phyloP scores from a whole-genome alignment of 2,888 invertebrate species.

The Julus scanicus region DNA sequence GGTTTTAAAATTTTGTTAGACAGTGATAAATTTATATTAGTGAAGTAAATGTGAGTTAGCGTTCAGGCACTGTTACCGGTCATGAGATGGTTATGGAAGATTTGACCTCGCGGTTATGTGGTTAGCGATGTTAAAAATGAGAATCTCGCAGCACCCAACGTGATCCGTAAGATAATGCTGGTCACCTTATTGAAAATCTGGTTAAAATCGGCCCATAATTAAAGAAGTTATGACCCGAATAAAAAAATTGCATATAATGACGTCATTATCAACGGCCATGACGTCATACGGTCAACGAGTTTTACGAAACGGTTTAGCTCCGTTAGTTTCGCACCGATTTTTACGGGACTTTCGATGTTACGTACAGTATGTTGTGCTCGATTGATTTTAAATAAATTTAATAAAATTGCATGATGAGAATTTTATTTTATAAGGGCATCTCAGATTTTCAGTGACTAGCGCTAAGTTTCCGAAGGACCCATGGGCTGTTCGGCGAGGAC shows the following conservation, averaged over 20 bases:
- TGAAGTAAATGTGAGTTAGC: not conserved
- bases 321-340: not conserved
- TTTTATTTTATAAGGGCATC: too few species aligned
- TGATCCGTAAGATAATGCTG: not conserved
- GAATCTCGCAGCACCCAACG: not conserved
- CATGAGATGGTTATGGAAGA: not conserved
- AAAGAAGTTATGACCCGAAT: not conserved
- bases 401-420: too few species aligned
- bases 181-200: not conserved
- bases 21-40: not conserved
- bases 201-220: not conserved
- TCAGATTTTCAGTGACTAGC: too few species aligned
- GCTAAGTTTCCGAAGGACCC: not conserved
- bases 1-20: not conserved
- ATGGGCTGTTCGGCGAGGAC: not conserved
- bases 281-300: not conserved
- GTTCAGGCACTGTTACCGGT: not conserved
- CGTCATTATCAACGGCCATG: not conserved
- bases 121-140: not conserved
- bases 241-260: not conserved
- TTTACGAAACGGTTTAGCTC: not conserved
- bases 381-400: too few species aligned
- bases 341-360: not conserved
- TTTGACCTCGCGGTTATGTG: not conserved
- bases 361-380: too few species aligned